phyloP scores from a whole-genome alignment of 1,140 invertebrate genomes.

The Chrysoperla carnea region DNA sequence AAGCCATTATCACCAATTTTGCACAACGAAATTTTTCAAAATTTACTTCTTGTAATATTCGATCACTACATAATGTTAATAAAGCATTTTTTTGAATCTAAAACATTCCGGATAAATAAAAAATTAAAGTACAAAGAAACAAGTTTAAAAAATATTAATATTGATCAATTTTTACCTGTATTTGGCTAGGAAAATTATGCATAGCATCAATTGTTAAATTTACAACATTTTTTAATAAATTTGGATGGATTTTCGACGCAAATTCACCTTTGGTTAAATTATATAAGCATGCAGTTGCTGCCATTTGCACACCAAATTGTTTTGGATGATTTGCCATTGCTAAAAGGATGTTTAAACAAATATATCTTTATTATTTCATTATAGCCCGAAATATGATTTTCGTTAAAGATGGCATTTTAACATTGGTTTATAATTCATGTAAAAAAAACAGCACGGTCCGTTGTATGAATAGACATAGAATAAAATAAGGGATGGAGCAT shows the following conservation, averaged over 20 bases:
- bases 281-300: conserved; percentile 64
- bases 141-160: neutral
- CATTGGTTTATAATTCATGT: no score
- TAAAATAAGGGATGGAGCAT: no score
- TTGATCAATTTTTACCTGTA: conserved; percentile 22
- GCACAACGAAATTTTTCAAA: conserved; percentile 60
- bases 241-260: conserved; percentile 47
- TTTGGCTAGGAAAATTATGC: conserved; percentile 50
- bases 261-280: conserved; percentile 56
- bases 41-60: conserved; percentile 56
- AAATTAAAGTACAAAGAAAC: neutral
- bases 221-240: conserved; percentile 44
- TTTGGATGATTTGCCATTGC: conserved; percentile 48
- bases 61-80: conserved; percentile 59
- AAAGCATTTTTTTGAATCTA: conserved; percentile 65
- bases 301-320: conserved; percentile 56
- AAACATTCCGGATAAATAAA: conserved; percentile 5
- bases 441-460: no score
- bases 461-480: no score
- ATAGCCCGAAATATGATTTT: no score
- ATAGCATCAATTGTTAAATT: conserved; percentile 51
- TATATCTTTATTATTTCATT: no score
- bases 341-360: neutral
- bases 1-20: conserved; percentile 54
- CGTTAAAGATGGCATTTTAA: no score